Conservation (phyloP, 2,113 vertebrate genomes). For the Rattus rattus region DNA sequence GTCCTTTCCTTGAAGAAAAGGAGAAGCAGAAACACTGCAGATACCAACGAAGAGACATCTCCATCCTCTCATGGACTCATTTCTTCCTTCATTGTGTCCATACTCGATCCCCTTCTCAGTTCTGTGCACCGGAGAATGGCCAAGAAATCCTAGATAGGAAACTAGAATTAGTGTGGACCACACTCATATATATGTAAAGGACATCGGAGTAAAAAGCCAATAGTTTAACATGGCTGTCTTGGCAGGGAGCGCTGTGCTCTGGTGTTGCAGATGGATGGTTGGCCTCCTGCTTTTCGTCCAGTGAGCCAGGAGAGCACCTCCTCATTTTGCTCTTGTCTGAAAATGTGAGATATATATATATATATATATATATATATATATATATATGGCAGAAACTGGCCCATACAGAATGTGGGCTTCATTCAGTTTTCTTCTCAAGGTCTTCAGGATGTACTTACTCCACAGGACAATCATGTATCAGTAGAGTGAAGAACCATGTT, state of each 20-base stretch:
- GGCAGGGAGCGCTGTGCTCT: no score
- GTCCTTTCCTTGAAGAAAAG: background rate
- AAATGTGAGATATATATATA: background rate
- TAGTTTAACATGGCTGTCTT: background rate
- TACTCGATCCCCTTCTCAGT: background rate
- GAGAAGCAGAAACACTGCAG: background rate
- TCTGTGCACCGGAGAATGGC: background rate
- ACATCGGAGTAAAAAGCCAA: background rate
- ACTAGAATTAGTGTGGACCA: background rate
- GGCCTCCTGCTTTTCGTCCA: background rate
- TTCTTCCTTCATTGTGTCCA: background rate
- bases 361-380: background rate
- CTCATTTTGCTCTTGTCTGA: background rate
- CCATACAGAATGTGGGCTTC: slow-evolving; percentile 87
- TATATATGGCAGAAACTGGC: slow-evolving; percentile 77
- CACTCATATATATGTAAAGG: background rate
- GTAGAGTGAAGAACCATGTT: slow-evolving; percentile 84
- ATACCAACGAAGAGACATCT: background rate
- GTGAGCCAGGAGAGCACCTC: background rate
- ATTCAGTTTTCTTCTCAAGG: slow-evolving; percentile 88
- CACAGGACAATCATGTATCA: slow-evolving; percentile 91
- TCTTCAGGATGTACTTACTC: slow-evolving; percentile 87
- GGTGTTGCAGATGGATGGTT: background rate
- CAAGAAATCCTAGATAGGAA: slow-evolving; percentile 3
- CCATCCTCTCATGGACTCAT: background rate